phyloP scores from a whole-genome alignment of 2,113 vertebrate genomes.

The Heloderma charlesbogerti region DNA sequence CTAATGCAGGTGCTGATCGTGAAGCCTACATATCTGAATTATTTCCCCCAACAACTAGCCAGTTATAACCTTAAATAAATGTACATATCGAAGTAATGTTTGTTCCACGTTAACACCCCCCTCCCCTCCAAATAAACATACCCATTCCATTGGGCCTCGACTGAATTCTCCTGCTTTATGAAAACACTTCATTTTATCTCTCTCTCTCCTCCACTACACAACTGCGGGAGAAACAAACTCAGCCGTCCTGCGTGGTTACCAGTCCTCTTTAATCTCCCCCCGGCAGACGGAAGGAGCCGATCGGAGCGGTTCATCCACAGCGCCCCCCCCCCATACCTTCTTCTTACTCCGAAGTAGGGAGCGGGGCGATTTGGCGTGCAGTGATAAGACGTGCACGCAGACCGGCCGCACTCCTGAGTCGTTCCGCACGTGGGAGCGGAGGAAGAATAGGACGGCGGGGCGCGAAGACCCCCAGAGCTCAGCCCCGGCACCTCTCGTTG shows the following conservation, averaged over 20 bases:
- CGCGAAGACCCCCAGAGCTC: background rate
- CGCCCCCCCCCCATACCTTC: background rate
- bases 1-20: background rate
- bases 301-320: background rate
- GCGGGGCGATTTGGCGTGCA: background rate
- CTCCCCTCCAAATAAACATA: too few species aligned
- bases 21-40: background rate
- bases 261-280: background rate
- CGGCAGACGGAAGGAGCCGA: background rate
- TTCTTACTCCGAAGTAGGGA: background rate
- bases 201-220: background rate
- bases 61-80: background rate
- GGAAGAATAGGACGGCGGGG: background rate
- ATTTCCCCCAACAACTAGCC: background rate
- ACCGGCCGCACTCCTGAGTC: background rate
- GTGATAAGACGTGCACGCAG: background rate
- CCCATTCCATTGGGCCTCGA: background rate
- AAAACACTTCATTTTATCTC: background rate
- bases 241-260: background rate
- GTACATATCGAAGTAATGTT: too few species aligned
- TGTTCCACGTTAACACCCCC: background rate
- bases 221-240: too few species aligned
- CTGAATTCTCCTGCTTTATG: background rate
- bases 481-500: background rate
- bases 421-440: background rate